Evolutionary conservation across 2,888 invertebrate genomes (phyloP).

Genomic region (Hirtodrosophila cameraria): DNA sequence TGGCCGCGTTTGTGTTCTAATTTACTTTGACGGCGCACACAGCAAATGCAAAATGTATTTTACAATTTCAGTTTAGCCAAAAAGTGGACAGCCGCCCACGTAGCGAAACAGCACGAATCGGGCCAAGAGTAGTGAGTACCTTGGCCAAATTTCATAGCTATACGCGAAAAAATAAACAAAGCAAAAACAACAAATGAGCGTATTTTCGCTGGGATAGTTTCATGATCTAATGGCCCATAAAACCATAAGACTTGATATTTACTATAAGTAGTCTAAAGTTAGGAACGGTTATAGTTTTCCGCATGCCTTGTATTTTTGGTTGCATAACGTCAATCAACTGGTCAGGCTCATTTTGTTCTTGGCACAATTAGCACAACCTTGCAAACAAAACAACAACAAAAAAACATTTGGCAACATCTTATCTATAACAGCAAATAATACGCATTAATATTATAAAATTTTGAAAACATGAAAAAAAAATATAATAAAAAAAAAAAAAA

Average conservation of each 20-base stretch:
- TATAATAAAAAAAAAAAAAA: background rate
- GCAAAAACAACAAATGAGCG: background rate
- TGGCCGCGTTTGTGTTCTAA: constrained; percentile 21
- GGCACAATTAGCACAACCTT: constrained; percentile 70
- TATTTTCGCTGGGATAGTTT: constrained; percentile 14
- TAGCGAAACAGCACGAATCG: constrained; percentile 24
- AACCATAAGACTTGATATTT: background rate
- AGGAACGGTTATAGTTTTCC: constrained; percentile 49
- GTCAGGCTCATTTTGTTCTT: constrained; percentile 50
- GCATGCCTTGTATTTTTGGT: constrained; percentile 36
- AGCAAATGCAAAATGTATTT: constrained; percentile 25
- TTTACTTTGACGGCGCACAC: constrained; percentile 11
- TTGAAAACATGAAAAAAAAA: constrained; percentile 3
- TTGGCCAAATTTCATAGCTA: constrained; percentile 37
- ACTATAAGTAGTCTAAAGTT: constrained; percentile 11
- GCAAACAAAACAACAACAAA: constrained; percentile 21
- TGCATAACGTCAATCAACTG: constrained; percentile 52
- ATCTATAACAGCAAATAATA: constrained; percentile 8
- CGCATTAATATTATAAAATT: background rate
- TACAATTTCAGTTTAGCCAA: constrained; percentile 25
- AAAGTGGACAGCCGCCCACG: constrained; percentile 49
- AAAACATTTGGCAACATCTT: constrained; percentile 25
- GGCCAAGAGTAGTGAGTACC: constrained; percentile 27
- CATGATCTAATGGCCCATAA: constrained; percentile 20
- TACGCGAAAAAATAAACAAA: background rate